These are phyloP conservation scores for Lepidurus packardi DNA, from an alignment of 1,140 invertebrate genomes.

Conservation along the genomic window DNA sequence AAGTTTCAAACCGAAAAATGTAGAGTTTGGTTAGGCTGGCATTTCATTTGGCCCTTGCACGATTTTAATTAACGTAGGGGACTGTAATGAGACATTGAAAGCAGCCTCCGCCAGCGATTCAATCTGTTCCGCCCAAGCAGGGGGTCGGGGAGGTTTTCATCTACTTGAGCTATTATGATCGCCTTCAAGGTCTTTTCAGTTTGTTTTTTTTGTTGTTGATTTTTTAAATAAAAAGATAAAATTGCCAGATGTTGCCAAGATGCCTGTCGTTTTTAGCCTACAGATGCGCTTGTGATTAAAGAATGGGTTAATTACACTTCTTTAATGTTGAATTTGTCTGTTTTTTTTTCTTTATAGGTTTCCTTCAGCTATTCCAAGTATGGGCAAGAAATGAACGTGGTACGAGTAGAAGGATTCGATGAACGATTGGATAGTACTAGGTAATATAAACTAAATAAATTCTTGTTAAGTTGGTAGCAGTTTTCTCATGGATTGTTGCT, in stretches of 20 bases:
- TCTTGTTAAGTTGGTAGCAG: background rate
- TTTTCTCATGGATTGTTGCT: slow-evolving; percentile 27
- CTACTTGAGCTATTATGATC: slow-evolving; percentile 18
- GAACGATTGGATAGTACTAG: slow-evolving; percentile 78
- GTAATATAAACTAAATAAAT: slow-evolving; percentile 49
- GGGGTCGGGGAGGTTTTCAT: slow-evolving; percentile 3
- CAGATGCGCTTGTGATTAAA: background rate
- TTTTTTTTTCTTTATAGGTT: slow-evolving; percentile 58
- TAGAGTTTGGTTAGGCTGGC: background rate
- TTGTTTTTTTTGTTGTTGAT: background rate
- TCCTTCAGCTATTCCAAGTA: slow-evolving; percentile 86
- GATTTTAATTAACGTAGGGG: slow-evolving; percentile 16
- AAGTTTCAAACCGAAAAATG: background rate
- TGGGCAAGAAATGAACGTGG: slow-evolving; percentile 76
- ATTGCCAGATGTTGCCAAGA: background rate
- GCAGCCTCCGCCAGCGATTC: slow-evolving; percentile 16
- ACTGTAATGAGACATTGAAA: slow-evolving; percentile 22
- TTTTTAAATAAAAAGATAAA: background rate
- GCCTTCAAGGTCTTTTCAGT: background rate
- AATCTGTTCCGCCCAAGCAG: slow-evolving; percentile 2
- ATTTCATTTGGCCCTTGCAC: background rate
- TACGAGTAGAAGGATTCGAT: slow-evolving; percentile 81
- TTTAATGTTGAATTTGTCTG: background rate
- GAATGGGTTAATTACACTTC: background rate
- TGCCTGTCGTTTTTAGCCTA: background rate